Evolutionary conservation across 2,797 vertebrate species (phyloP), one percentile per base, ranked within the genome.

Genomic region (Tangara arthus): DNA sequence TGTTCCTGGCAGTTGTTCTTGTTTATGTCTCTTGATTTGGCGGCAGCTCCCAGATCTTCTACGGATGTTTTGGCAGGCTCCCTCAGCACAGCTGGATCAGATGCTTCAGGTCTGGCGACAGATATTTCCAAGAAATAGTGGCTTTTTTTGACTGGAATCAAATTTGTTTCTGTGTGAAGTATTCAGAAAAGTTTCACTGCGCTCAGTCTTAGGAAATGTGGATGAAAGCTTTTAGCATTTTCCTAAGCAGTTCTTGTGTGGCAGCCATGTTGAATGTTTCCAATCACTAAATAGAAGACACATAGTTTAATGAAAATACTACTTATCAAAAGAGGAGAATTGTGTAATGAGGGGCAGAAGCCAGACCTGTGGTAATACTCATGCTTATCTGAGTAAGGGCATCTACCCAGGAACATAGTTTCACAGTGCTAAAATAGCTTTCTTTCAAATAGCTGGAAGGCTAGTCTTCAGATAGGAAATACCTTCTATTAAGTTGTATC

Each of bases 21-120:
- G 87, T 97, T 97, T 97, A 97, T 96, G 94, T 95, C 95, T 97
- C 84, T 97, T 89, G 85, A 95, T 94, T 96, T 97, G 97, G 96
- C 96, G 50, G 95, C 87, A 32, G 81, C 96, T 97, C 92, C 97
- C 82, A 91, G 82, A 93, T 97, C 94, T 95, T 97, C 94, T 89
- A 55, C 9, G 93, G 94, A 94, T 95, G 94, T 95, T 97, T 96
- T 97, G 97, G 96, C 97, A 96, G 90, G 75, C 85, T 93, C 94
- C 65, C 56, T 75, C 50, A 66, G 60, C 20, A 88, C 94, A 97
- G 97, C 97, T 98, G 96, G 97, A 94, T 96, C 95, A 87, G 87
- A 84, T 96, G 56, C 61, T 97, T 96, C 96, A 97, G 95, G 90
- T 94, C 76, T 96, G 93, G 92, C 12, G 24, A 90, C 88, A 96